These are phyloP conservation scores for Gisinianus flammeolus DNA, from an alignment of 2,888 invertebrate genomes.

Conservation along the genomic window DNA sequence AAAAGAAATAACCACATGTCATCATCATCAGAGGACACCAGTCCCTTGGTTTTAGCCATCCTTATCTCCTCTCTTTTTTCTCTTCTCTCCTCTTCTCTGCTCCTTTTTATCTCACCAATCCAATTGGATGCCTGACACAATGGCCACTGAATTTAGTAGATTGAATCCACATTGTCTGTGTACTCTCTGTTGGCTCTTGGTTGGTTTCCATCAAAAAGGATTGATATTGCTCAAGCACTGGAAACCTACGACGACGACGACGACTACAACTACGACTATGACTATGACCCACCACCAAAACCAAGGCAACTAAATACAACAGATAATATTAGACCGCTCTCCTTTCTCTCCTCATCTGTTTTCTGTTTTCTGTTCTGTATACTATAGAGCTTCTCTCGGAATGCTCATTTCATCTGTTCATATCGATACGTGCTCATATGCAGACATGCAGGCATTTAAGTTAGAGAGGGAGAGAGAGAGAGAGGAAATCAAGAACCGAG, in stretches of 20 bases:
- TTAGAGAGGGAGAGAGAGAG: slow-evolving; percentile 20
- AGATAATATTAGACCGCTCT: too few relatives aligned
- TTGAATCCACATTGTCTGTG: too few relatives aligned
- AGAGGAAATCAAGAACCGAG: slow-evolving; percentile 9
- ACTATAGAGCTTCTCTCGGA: too few relatives aligned
- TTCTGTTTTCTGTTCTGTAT: not conserved
- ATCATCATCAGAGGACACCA: slow-evolving; percentile 8
- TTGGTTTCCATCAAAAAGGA: too few relatives aligned
- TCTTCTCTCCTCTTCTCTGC: slow-evolving; percentile 21
- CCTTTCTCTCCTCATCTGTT: not conserved
- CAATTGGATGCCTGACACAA: slow-evolving; percentile 20
- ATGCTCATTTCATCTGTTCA: slow-evolving; percentile 1
- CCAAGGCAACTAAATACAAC: too few relatives aligned
- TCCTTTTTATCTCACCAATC: slow-evolving; percentile 23
- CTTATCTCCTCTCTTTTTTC: too few relatives aligned
- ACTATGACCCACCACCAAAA: too few relatives aligned
- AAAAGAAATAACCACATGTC: slow-evolving; percentile 17
- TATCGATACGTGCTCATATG: not conserved
- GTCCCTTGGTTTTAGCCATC: not conserved
- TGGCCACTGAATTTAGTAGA: slow-evolving; percentile 25
- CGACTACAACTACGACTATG: too few relatives aligned
- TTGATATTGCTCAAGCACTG: too few relatives aligned
- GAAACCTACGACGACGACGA: too few relatives aligned
- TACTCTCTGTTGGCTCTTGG: too few relatives aligned
- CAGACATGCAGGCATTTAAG: too few relatives aligned